These are phyloP conservation scores for Orycteropus afer DNA, from an alignment of 2,113 vertebrate genomes.

Conservation along the genomic window DNA sequence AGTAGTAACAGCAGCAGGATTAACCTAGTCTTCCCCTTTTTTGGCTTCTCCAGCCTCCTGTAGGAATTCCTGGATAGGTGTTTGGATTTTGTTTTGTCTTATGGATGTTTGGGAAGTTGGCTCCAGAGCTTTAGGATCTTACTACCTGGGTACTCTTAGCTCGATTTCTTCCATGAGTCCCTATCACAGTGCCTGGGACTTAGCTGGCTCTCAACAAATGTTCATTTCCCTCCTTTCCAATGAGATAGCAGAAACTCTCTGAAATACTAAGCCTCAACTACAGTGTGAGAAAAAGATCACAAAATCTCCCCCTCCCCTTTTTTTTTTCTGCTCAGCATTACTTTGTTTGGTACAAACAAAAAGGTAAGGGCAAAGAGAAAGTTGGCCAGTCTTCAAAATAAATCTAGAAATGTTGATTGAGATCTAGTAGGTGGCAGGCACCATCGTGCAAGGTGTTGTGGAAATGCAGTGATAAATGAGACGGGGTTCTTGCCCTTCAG, in stretches of 20 bases:
- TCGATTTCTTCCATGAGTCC: not conserved
- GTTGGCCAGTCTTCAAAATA: conserved; percentile 43
- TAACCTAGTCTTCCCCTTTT: not conserved
- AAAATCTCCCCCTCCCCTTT: not conserved
- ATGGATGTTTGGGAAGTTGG: not conserved
- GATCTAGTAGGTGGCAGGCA: not conserved
- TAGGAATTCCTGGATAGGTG: not conserved
- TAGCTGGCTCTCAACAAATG: not conserved
- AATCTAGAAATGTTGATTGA: conserved; percentile 31
- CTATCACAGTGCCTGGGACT: not conserved
- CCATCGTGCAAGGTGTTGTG: not conserved
- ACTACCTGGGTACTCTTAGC: not conserved
- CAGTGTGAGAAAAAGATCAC: not conserved
- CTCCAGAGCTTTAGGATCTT: not conserved
- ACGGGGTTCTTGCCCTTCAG: not conserved
- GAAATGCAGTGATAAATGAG: not conserved
- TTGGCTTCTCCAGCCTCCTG: not conserved
- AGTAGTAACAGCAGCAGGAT: not conserved
- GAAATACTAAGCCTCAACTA: conserved; percentile 32
- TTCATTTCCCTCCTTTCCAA: not conserved
- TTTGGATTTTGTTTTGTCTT: conserved; percentile 17
- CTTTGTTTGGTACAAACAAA: conserved; percentile 17
- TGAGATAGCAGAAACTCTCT: not conserved
- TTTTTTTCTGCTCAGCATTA: conserved; percentile 12
- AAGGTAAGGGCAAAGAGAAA: conserved; percentile 31